Conservation (phyloP, 2,888 invertebrate species). For the Dasypogon diadema region DNA sequence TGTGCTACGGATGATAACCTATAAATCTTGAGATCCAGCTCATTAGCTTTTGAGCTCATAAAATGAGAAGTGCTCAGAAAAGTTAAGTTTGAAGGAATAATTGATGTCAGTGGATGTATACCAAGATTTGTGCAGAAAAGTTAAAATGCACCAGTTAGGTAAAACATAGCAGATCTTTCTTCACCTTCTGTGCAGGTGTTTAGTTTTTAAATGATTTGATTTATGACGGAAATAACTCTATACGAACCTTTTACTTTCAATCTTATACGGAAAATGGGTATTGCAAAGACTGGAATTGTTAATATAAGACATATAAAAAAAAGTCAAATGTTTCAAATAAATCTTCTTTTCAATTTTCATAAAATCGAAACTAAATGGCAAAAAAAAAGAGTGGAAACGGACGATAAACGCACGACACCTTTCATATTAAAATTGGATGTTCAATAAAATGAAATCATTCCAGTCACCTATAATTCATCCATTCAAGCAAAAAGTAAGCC, state of each 20-base stretch:
- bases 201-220: no score
- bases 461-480: neutral
- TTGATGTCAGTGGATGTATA: no score
- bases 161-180: no score
- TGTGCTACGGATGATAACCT: constrained; percentile 7
- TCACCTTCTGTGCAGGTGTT: no score
- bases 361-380: neutral
- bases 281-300: no score
- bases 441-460: constrained; percentile 10
- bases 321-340: neutral
- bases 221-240: no score
- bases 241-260: no score
- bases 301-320: neutral
- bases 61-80: neutral
- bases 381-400: neutral
- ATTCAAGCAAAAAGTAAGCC: neutral
- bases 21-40: constrained; percentile 33
- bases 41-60: constrained; percentile 27
- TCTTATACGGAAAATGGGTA: no score
- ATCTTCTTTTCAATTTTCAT: neutral
- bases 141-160: no score
- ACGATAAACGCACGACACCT: constrained; percentile 1
- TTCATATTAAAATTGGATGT: constrained; percentile 28
- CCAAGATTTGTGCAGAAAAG: no score
- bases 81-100: neutral